Conservation (phyloP, 2,113 vertebrate species). For the Mirza zaza region DNA sequence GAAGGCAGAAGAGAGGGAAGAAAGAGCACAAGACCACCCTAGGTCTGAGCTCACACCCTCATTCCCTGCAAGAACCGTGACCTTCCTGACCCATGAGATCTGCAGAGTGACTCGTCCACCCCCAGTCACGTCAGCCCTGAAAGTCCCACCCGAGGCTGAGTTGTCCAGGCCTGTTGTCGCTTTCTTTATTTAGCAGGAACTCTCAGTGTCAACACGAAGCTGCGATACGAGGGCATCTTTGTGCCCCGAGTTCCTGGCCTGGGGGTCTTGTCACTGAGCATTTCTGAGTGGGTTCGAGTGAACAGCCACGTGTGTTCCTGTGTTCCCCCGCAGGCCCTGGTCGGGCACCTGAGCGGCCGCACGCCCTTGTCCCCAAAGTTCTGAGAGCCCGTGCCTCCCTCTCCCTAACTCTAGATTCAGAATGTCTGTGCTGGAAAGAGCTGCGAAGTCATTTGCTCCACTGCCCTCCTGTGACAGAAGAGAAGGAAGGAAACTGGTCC, state of each 20-base stretch:
- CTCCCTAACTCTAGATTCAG: too few relatives aligned
- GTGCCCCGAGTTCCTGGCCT: background rate
- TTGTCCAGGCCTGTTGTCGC: background rate
- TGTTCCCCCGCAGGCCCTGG: background rate
- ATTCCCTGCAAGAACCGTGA: background rate
- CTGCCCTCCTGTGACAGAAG: background rate
- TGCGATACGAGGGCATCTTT: constrained; percentile 9
- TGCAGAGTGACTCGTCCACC: fast-evolving
- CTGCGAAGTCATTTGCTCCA: background rate
- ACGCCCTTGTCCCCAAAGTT: background rate
- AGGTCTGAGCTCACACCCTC: background rate
- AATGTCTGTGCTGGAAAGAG: background rate
- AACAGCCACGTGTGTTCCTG: background rate
- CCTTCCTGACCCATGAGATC: background rate
- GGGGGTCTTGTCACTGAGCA: background rate
- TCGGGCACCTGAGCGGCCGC: background rate
- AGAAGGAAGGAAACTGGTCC: background rate
- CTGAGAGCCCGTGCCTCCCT: background rate
- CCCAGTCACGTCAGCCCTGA: fast-evolving
- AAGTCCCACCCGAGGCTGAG: background rate
- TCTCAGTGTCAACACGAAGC: background rate
- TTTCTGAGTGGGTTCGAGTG: background rate
- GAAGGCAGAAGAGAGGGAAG: background rate
- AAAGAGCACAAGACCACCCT: background rate
- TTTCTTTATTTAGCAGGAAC: background rate